Evolutionary conservation across 2,113 vertebrate genomes (phyloP).

Genomic region (Galbula dea): DNA sequence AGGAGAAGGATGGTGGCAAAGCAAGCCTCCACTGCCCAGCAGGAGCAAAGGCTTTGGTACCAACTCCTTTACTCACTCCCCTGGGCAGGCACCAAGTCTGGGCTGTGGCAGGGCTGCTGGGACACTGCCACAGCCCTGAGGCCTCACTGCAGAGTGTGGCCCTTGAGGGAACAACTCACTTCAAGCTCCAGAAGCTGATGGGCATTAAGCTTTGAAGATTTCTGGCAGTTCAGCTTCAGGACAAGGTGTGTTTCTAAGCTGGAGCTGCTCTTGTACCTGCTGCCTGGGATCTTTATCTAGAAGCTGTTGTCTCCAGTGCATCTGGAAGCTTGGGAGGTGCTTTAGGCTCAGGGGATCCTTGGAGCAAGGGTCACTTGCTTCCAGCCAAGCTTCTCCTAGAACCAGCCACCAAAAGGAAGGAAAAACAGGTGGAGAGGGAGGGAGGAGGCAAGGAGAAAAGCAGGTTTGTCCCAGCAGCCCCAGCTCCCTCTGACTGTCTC

Average conservation of each 20-base stretch:
- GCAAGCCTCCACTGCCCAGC: too few species aligned
- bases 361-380: neutral
- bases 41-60: neutral
- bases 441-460: neutral
- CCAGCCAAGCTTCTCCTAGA: neutral
- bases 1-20: neutral
- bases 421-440: neutral
- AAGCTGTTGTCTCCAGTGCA: neutral
- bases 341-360: neutral
- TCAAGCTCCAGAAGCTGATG: neutral
- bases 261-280: neutral
- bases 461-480: neutral
- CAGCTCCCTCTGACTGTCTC: neutral
- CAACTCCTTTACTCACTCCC: neutral
- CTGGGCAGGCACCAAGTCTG: accelerated
- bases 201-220: neutral
- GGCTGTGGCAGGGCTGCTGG: neutral
- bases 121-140: neutral
- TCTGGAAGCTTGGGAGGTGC: neutral
- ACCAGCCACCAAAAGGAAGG: neutral
- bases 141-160: neutral
- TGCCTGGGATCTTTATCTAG: neutral
- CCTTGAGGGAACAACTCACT: neutral
- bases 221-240: neutral
- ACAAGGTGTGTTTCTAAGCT: neutral